Base-by-base conservation (phyloP, 2,888 invertebrate species). In the Volucella bombylans region DNA sequence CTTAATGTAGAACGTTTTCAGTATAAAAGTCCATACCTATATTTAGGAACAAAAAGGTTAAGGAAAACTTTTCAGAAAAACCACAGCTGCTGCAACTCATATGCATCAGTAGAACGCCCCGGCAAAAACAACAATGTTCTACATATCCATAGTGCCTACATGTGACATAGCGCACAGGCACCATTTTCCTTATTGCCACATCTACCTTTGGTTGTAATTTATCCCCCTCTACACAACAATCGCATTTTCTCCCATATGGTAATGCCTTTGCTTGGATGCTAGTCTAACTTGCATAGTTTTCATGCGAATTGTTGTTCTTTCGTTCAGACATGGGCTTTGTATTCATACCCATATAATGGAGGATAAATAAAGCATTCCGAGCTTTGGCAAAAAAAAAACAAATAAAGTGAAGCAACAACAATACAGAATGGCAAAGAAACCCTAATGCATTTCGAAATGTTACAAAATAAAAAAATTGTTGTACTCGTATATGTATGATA, bases 391-490 rank as follows among this genome's bases (percentile, higher is more conserved):
- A 73, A 31, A 31, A 31, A 73, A 55, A 31, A 31, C 4, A 59
- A 39, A 80, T 2, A 23, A 23, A 23, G 18, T 23, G 2, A 23
- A 23, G 18, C 55, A 77, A n/a, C 59, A 64, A 50, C 82, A 82
- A 62, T 67, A 55, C 54, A 54, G 39, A 77, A 77, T 65, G 39
- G 54, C 31, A 49, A 61, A 67, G 67, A 72, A 62, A 55, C 77
- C 64, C 39, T 82, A 78, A 82, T 82, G 82, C 78, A 82, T 78
- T 62, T 78, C 45, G 49, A 82, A 82, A 78, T 64, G 78, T 52
- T 49, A 57, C 54, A 31, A 38, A 45, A 62, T 50, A 15, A 50
- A 15, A 11, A 38, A 15, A 10, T 49, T 8, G 18, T 41, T 45
- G 38, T 15, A 39, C 9, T 2, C 1, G 8, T 1, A 14, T 12